Evolutionary conservation across 2,888 invertebrate species (phyloP).

Genomic region (Epistrophe eligans): DNA sequence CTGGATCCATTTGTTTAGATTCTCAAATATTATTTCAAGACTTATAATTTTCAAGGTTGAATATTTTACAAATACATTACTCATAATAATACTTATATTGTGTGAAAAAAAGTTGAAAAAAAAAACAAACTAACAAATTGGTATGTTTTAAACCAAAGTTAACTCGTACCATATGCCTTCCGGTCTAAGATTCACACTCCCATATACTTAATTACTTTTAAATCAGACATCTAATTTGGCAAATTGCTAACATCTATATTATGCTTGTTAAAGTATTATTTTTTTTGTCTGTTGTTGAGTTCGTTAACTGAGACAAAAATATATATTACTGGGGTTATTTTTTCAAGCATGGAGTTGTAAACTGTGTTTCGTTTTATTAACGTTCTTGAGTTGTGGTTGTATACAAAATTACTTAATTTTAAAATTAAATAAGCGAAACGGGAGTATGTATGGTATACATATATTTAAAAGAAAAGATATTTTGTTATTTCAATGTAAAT

Average conservation of each 20-base stretch:
- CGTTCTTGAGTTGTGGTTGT: not conserved
- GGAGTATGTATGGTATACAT: no score
- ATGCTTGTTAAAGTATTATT: not conserved
- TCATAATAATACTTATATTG: not conserved
- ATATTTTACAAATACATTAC: not conserved
- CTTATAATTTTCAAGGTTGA: not conserved
- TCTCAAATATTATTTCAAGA: not conserved
- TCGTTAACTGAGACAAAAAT: constrained; percentile 6
- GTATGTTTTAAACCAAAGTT: not conserved
- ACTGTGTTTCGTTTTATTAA: constrained; percentile 7
- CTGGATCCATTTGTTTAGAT: not conserved
- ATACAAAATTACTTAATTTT: constrained; percentile 1
- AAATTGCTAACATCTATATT: constrained; percentile 6
- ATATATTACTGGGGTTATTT: not conserved
- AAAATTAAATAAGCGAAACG: no score
- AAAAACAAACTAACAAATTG: not conserved
- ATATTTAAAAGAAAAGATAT: no score
- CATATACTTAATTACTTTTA: constrained; percentile 9
- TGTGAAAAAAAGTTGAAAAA: not conserved
- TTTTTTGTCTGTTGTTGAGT: not conserved
- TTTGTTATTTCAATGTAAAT: no score
- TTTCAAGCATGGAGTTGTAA: constrained; percentile 8
- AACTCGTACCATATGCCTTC: not conserved
- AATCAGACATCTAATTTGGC: constrained; percentile 13
- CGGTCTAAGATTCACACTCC: not conserved